Base-by-base conservation (phyloP, 1,140 invertebrate genomes). In the Formica selysi region DNA sequence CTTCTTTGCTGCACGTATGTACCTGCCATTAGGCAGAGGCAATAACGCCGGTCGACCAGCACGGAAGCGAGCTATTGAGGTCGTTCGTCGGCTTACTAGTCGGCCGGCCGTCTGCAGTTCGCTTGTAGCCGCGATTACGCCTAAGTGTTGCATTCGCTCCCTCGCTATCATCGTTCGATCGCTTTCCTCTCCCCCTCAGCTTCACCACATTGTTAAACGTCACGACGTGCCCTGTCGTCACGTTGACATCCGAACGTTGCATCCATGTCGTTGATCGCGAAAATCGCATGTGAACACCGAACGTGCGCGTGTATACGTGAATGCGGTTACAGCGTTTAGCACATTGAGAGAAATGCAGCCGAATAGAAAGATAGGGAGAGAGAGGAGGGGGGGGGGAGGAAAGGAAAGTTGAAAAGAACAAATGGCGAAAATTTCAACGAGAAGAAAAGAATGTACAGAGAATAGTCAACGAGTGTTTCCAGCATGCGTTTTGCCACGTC, bases 21-120 rank as follows among this genome's bases (percentile, higher is more conserved):
- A 85, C 83, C 61, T 86, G 89, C 76, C 78, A 91, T 91, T 91
- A 91, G 76, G 41, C 68, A 62, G 59, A 62, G 59, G 89, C 83
- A 87, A 91, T 91, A 91, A 91, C 79, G 87, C 51, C 79, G 80
- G 65, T 59, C 64, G 85, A 68, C 54, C 74, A 41, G 83, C 87
- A 88, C 90, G 90, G 90, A 91, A 91, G 85, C 89, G 85, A 91
- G 89, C 89, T 91, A 91, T 91, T 90, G 87, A 91, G 90, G 89
- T 87, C 90, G 90, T 91, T 29, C 89, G 89, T 87, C 86, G 90
- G 90, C 89, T 91, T 91, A 61, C 79, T 44, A 87, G 80, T 74
- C 73, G 79, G 79, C 59, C 38, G 19, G 41, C 61, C 85, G 88
- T 87, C 88, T 83, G 84, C 81, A 90, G 76, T 71, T 70, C 80